phyloP scores from a whole-genome alignment of 2,113 vertebrate species.

The Xiphophorus couchianus region DNA sequence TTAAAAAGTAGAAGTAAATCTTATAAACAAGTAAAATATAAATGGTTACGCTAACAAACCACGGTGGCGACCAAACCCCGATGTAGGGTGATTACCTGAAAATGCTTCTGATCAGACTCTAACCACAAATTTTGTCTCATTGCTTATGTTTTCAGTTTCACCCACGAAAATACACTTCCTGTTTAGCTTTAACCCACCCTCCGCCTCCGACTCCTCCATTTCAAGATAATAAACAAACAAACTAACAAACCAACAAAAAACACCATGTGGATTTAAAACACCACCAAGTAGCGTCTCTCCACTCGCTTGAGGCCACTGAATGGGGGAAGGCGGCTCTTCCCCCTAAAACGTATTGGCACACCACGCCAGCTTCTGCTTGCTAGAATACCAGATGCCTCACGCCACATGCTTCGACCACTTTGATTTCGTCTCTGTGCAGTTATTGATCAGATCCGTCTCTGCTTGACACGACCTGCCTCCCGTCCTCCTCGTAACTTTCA shows the following conservation, averaged over 20 bases:
- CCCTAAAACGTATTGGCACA: constrained; percentile 62
- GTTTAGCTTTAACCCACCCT: neutral
- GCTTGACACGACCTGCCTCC: constrained; percentile 75
- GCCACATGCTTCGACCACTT: constrained; percentile 77
- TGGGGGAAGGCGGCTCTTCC: constrained; percentile 49
- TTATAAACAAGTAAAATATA: neutral
- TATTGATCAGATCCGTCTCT: constrained; percentile 75
- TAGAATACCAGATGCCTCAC: constrained; percentile 73
- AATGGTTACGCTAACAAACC: neutral
- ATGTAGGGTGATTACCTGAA: neutral
- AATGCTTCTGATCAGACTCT: neutral
- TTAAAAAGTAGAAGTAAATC: neutral
- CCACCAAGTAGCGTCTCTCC: constrained; percentile 52
- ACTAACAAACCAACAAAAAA: neutral
- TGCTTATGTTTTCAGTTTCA: neutral
- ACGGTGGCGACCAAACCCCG: neutral
- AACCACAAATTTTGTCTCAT: neutral
- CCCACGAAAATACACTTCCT: neutral
- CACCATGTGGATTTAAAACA: constrained; percentile 63
- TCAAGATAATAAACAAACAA: constrained; percentile 2
- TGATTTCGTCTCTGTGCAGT: constrained; percentile 77
- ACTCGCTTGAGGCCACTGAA: constrained; percentile 53
- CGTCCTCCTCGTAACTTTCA: constrained; percentile 72
- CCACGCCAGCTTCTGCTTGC: constrained; percentile 68
- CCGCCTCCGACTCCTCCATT: neutral